These are phyloP conservation scores for Pogona vitticeps DNA, from an alignment of 2,113 vertebrate species.

Conservation along the genomic window DNA sequence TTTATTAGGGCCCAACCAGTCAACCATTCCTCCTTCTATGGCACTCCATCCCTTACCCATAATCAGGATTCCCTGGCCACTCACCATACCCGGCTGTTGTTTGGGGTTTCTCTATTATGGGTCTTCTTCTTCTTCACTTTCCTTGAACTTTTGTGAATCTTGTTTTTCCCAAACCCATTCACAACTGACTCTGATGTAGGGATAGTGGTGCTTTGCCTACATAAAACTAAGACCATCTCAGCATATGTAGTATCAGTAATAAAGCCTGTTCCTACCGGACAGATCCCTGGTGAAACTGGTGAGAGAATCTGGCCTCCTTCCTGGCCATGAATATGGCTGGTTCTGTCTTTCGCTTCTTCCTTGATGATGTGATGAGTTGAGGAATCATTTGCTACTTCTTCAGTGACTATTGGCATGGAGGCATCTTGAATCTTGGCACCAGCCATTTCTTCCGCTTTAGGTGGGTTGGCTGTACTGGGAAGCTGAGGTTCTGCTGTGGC, in stretches of 20 bases:
- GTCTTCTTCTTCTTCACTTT: not conserved
- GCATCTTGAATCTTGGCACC: not conserved
- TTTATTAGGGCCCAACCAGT: no score
- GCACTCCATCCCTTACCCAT: not conserved
- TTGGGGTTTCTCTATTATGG: not conserved
- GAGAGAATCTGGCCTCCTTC: slow-evolving; percentile 50
- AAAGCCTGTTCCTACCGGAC: slow-evolving; percentile 53
- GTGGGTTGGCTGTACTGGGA: not conserved
- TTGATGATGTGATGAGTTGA: not conserved
- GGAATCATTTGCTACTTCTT: not conserved
- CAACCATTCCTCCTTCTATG: not conserved
- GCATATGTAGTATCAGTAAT: not conserved
- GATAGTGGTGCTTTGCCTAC: not conserved
- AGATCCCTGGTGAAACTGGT: slow-evolving; percentile 59
- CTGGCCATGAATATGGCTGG: not conserved
- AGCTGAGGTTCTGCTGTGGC: not conserved
- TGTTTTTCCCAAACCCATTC: not conserved
- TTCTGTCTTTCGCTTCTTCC: not conserved
- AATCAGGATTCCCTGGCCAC: not conserved
- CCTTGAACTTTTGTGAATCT: not conserved
- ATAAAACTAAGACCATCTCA: not conserved
- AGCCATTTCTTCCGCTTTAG: not conserved
- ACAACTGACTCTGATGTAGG: not conserved
- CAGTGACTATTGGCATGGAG: not conserved
- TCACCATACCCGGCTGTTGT: not conserved